A percentile compares a stretch with the other conserved stretches of the same genome.
Evolutionary conservation across 2,113 vertebrate species (phyloP).

Genomic region (Rana temporaria): DNA sequence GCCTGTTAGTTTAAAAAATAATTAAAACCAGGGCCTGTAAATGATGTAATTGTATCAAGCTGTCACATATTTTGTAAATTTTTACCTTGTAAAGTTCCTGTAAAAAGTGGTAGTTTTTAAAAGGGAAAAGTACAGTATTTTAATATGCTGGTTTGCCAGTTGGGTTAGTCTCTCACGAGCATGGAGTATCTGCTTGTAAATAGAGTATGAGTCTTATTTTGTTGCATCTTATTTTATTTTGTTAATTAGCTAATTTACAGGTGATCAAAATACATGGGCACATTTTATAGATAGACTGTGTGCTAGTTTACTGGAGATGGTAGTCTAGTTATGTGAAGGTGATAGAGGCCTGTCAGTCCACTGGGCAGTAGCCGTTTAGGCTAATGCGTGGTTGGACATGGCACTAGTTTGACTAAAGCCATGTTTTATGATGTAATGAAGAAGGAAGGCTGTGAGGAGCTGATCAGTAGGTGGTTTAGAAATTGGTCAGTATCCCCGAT

Average conservation of each 20-base stretch:
- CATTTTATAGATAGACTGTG: no score
- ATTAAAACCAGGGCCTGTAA: slow-evolving; percentile 85
- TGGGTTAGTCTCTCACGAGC: slow-evolving; percentile 84
- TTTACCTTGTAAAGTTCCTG: slow-evolving; percentile 99
- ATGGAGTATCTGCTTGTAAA: slow-evolving; percentile 84
- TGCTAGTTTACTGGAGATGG: no score
- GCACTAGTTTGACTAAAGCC: no score
- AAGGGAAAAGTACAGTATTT: slow-evolving; percentile 92
- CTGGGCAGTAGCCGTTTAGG: no score
- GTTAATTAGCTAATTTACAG: background rate
- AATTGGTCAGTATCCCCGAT: no score
- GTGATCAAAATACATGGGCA: no score
- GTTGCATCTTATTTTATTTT: slow-evolving; percentile 71
- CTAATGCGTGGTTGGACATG: no score
- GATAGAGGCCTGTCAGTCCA: no score
- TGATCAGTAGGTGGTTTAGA: no score
- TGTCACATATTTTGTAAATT: slow-evolving; percentile 99
- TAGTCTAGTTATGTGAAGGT: no score
- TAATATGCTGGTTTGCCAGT: slow-evolving; percentile 92
- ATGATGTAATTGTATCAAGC: slow-evolving; percentile 95
- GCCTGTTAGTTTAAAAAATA: slow-evolving; percentile 70
- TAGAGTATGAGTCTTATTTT: slow-evolving; percentile 72
- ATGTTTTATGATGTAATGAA: no score
- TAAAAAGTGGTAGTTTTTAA: slow-evolving; percentile 88
- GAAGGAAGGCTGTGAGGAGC: no score